Evolutionary conservation across 2,888 invertebrate genomes (phyloP).

Genomic region (Lepetodrilus schrolli): DNA sequence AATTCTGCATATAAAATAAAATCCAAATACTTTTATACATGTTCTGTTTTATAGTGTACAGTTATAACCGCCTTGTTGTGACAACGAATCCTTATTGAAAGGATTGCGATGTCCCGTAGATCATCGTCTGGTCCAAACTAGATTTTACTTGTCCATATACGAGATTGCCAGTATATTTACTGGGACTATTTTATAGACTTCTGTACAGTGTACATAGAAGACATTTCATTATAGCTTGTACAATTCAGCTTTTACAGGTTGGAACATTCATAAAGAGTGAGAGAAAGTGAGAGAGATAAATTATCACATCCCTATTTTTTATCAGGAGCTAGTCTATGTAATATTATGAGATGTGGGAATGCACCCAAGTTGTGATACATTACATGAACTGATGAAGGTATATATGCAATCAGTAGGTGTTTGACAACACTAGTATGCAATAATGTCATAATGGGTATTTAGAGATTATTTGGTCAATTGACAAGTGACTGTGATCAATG

Average conservation of each 20-base stretch:
- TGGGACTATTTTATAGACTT: constrained; percentile 14
- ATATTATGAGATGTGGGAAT: neutral
- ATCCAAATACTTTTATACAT: no score
- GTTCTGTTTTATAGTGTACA: no score
- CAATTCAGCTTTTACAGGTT: neutral
- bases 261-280: neutral
- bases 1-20: no score
- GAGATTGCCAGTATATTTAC: neutral
- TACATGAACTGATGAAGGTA: no score
- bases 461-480: neutral
- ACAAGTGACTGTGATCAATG: neutral
- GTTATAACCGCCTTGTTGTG: neutral
- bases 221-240: neutral
- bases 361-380: neutral
- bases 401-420: neutral
- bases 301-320: neutral
- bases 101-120: neutral
- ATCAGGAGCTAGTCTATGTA: neutral
- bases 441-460: neutral
- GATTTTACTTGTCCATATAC: neutral
- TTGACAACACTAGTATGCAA: neutral
- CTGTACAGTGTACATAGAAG: constrained; percentile 20
- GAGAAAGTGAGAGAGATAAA: neutral
- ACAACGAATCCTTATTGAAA: neutral
- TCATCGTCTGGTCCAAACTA: neutral